Evolutionary conservation across 2,888 invertebrate species (phyloP), one percentile per base, ranked within the genome.

Genomic region (Cosmia trapezina): DNA sequence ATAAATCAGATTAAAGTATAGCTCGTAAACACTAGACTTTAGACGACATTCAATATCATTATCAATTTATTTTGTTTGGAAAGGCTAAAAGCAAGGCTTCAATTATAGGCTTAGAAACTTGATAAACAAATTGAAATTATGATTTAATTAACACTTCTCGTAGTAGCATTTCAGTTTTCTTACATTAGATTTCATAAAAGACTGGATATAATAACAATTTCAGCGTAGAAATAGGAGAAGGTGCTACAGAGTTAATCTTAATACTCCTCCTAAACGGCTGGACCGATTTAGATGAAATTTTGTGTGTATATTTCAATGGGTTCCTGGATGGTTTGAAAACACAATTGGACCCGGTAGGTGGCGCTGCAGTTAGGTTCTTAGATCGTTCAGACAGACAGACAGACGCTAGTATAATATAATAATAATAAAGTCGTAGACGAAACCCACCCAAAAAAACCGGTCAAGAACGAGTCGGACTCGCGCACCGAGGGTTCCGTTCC

Each of bases 1-100:
- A 81, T 83, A 83, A 78, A 75, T 76, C 73, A 59, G 63, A 82
- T 84, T 75, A 73, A 63, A 74, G 71, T 69, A 70, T 72, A 37
- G 54, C 60, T 54, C 61, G 61, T 73, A 72, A 73, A 84, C 47
- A 71, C 56, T 65, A 70, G 60, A 73, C 56, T 66, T 83, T 53
- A 78, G 63, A 73, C 66, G 65, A 45, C 22, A 73, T 71, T 74
- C 49, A 76, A 79, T 76, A 81, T 59, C 22, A 68, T 62, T 70
- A 47, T 57, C 62, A 64, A 67, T 75, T 61, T 65, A 73, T 70
- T 70, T 61, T 56, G 28, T 47, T 64, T 80, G 68, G 73, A 80
- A 70, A 73, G 67, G 64, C 33, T 41, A 19, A 47, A 47, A 70
- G n/a, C 43, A 41, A 69, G 54, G 66, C n/a, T 80, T 67, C 59